Evolutionary conservation across 2,797 vertebrate species (phyloP).

Genomic region (Coranthus polyacanthus): DNA sequence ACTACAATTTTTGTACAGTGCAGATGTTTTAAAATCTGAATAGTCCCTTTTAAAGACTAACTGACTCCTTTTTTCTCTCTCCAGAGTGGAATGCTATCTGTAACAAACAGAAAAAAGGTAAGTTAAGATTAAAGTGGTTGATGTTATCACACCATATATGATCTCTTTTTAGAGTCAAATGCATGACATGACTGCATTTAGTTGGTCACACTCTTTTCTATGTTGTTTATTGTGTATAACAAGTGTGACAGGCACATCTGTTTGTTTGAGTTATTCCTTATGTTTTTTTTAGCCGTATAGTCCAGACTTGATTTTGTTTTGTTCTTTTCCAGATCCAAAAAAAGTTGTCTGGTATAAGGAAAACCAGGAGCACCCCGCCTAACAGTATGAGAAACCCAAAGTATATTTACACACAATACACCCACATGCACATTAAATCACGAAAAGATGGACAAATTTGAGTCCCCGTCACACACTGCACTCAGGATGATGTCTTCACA

Average conservation of each 20-base stretch:
- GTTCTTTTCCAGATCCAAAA: constrained; percentile 76
- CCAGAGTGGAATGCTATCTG: constrained; percentile 86
- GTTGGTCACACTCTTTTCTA: too few relatives aligned
- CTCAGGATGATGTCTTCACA: constrained; percentile 85
- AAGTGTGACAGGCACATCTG: too few relatives aligned
- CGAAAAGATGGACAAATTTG: constrained; percentile 60
- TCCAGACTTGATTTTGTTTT: background rate
- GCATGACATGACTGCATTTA: too few relatives aligned
- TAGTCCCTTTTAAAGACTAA: too few relatives aligned
- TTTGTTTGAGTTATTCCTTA: too few relatives aligned
- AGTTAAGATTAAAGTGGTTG: constrained; percentile 3
- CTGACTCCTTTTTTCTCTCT: background rate
- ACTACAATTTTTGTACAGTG: accelerated
- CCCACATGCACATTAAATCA: constrained; percentile 66
- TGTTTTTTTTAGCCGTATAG: too few relatives aligned
- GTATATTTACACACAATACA: constrained; percentile 43
- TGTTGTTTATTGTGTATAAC: too few relatives aligned
- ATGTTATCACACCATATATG: too few relatives aligned
- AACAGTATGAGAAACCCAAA: constrained; percentile 60
- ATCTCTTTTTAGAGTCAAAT: too few relatives aligned
- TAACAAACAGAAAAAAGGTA: constrained; percentile 86
- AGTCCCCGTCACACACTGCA: constrained; percentile 72
- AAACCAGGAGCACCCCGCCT: constrained; percentile 79
- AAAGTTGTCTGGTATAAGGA: constrained; percentile 85
- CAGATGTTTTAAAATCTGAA: too few relatives aligned